These are phyloP conservation scores for Cinclus mexicanus DNA, from an alignment of 2,113 vertebrate genomes.

Conservation along the genomic window DNA sequence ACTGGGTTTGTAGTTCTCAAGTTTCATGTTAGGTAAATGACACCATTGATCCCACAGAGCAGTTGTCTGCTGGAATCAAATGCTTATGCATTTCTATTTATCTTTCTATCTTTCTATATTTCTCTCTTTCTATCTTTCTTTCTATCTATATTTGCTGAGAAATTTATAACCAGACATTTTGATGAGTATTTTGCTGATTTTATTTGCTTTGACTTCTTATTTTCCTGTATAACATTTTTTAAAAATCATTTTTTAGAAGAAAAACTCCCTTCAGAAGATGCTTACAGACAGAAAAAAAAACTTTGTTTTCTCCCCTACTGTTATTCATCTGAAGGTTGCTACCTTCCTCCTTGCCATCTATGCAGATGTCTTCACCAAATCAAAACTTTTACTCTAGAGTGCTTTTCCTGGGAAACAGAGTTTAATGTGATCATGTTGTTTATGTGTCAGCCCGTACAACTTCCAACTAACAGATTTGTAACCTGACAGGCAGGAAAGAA, in stretches of 20 bases:
- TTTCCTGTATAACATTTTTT: not conserved
- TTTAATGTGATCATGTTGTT: slow-evolving; percentile 41
- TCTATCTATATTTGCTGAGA: not conserved
- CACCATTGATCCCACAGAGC: not conserved
- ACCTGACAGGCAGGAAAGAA: slow-evolving; percentile 45
- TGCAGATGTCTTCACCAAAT: slow-evolving; percentile 18
- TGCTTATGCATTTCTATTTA: accelerated
- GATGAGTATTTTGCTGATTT: not conserved
- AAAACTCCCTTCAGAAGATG: not conserved
- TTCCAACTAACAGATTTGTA: slow-evolving; percentile 38
- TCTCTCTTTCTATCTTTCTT: not conserved
- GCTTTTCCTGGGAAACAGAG: not conserved
- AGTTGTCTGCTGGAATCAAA: not conserved
- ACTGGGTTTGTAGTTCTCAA: not conserved
- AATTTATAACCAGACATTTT: not conserved
- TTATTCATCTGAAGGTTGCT: not conserved
- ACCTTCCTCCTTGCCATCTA: not conserved
- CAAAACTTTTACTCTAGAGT: slow-evolving; percentile 7
- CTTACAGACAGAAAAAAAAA: not conserved
- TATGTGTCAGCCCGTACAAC: not conserved
- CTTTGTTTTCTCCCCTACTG: not conserved
- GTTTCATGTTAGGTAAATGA: not conserved
- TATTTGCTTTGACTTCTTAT: not conserved
- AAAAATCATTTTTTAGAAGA: not conserved
- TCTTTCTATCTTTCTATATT: not conserved